A percentile compares a stretch with the other conserved stretches of the same genome.
phyloP scores from a whole-genome alignment of 2,113 vertebrate genomes.

The Entelurus aequoreus region DNA sequence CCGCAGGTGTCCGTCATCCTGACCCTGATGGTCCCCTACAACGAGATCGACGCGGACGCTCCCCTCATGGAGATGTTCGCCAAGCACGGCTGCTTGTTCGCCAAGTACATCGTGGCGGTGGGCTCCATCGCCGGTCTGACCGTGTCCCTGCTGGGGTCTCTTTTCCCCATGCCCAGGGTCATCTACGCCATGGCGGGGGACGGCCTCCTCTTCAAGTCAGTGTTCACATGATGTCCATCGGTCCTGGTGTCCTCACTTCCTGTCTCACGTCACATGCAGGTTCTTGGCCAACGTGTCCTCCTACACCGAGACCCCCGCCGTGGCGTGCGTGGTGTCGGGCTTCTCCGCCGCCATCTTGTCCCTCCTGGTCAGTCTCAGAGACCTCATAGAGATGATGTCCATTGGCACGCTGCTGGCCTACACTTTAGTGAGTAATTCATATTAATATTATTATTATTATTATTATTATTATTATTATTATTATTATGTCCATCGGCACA shows the following conservation, averaged over 20 bases:
- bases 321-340: slow-evolving; percentile 92
- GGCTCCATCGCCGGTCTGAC: slow-evolving; percentile 92
- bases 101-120: slow-evolving; percentile 91
- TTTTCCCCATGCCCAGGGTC: slow-evolving; percentile 94
- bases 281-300: slow-evolving; percentile 88
- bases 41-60: slow-evolving; percentile 88
- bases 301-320: slow-evolving; percentile 91
- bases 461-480: no score
- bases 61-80: slow-evolving; percentile 98
- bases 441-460: no score
- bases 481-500: no score
- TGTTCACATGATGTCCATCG: no score
- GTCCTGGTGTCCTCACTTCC: background rate
- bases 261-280: slow-evolving; percentile 55
- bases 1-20: slow-evolving; percentile 91
- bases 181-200: slow-evolving; percentile 98
- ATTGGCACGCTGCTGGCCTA: slow-evolving; percentile 94
- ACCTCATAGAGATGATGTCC: slow-evolving; percentile 99
- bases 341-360: slow-evolving; percentile 88
- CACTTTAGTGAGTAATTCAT: slow-evolving; percentile 92
- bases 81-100: slow-evolving; percentile 82
- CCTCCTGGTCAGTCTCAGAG: slow-evolving; percentile 88
- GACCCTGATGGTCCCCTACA: slow-evolving; percentile 92
- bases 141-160: slow-evolving; percentile 92
- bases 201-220: slow-evolving; percentile 94